A percentile compares a stretch with the other conserved stretches of the same genome.
These are phyloP conservation scores for Ceratitis capitata DNA, from an alignment of 1,140 invertebrate genomes.

Conservation along the genomic window DNA sequence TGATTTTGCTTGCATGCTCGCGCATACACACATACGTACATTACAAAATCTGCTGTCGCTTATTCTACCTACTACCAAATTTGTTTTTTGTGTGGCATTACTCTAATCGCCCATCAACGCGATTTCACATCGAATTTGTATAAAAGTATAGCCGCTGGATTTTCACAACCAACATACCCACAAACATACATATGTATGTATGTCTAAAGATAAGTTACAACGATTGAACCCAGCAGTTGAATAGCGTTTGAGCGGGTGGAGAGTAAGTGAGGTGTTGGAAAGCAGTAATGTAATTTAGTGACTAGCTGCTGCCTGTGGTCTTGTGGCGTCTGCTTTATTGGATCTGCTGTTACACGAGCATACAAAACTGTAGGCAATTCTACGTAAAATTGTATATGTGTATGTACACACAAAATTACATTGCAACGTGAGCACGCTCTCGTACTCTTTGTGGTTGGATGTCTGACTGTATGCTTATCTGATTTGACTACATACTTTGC, in stretches of 20 bases:
- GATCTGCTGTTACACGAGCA: not conserved
- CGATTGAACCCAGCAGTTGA: not conserved
- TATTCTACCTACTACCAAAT: too few species aligned
- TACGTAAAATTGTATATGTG: not conserved
- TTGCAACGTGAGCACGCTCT: not conserved
- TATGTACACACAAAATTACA: not conserved
- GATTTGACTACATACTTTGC: not conserved
- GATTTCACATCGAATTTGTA: not conserved
- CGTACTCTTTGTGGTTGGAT: not conserved
- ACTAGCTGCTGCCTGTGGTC: not conserved
- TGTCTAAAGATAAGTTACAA: too few species aligned
- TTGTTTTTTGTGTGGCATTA: not conserved
- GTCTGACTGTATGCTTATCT: not conserved
- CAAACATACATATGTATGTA: too few species aligned
- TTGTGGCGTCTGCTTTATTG: not conserved
- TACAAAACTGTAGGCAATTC: not conserved
- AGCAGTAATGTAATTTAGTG: not conserved
- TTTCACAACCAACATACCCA: too few species aligned
- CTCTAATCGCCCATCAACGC: slow-evolving; percentile 26
- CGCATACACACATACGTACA: not conserved
- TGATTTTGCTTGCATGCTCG: not conserved
- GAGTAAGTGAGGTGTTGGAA: too few species aligned
- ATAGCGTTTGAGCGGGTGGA: not conserved
- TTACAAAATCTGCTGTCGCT: too few species aligned
- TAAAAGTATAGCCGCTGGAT: slow-evolving; percentile 4